Conservation (phyloP, 1,140 invertebrate species). For the Microvelia longipes region DNA sequence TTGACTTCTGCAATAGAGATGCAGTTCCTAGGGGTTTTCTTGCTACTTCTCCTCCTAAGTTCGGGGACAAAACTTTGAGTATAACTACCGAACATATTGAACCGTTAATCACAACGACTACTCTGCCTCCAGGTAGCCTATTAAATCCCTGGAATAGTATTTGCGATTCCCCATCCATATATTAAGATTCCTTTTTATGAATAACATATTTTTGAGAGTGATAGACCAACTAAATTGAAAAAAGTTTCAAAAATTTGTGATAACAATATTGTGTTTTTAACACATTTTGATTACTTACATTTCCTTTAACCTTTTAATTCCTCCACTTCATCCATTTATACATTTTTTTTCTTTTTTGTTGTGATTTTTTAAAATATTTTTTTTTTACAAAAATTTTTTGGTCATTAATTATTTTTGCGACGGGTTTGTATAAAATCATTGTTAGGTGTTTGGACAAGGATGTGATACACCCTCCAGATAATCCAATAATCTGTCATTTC, state of each 20-base stretch:
- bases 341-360: conserved; percentile 7
- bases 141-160: no score
- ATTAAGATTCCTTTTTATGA: no score
- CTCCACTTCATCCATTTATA: background rate
- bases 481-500: conserved; percentile 42
- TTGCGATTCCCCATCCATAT: no score
- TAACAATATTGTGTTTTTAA: background rate
- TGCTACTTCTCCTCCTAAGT: no score
- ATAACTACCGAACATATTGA: no score
- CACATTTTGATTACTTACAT: background rate
- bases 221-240: background rate
- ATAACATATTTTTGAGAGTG: no score
- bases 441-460: conserved; percentile 41
- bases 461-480: conserved; percentile 38
- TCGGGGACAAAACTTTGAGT: no score
- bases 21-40: no score
- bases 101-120: no score
- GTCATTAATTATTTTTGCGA: no score
- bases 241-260: background rate
- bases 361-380: conserved; percentile 9
- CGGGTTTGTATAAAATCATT: no score
- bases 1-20: conserved; percentile 44
- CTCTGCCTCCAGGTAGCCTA: conserved; percentile 1
- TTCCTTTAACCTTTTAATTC: background rate
- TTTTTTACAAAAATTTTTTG: conserved; percentile 6